Base-by-base conservation (phyloP, 1,140 invertebrate genomes). In the Drosophila lini region DNA sequence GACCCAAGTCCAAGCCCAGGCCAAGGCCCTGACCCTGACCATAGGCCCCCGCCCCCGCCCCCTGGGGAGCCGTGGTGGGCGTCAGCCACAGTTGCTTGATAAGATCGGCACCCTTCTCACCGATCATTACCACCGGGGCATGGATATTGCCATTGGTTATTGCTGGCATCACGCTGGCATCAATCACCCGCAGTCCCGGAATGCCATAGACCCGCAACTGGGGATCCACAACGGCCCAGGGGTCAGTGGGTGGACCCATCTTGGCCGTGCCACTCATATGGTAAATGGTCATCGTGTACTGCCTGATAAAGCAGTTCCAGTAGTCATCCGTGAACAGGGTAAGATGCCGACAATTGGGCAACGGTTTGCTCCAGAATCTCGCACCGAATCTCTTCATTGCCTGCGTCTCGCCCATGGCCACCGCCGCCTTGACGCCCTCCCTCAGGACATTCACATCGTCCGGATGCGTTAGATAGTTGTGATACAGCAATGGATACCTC, bases 91-190 rank as follows among this genome's bases (percentile, higher is more conserved):
- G 93, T 59, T 94, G 93, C 85, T 97, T 97, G 8, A 98, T 96
- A 88, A 98, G 88, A 93, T 98, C 97, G 0, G 97, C 94, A 0
- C 96, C 97, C 90, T 98, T 98, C 86, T 99, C 98, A 0, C 93
- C 98, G n/a, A 99, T 97, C 97, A 98, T 98, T 10, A 98, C 96
- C 0, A 96, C 95, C 0, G 97, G 96, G 0, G 96, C 96, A 74
- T 97, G 97, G 16, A 97, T 97, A 80, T 97, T 97, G 0, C 97
- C 97, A 84, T 95, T 96, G 0, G 96, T 96, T 2, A 97, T 96
- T 0, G 94, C 94, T 5, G 92, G 92, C 86, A 92, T 92, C 42
- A 93, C 82, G 70, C 92, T 92, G 42, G 92, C 90, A 70, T 93
- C 93, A 31, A 92, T 89, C 0, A 93, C 96, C 58, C 97, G 93